Base-by-base conservation (phyloP, 2,113 vertebrate species). In the Daubentonia madagascariensis region DNA sequence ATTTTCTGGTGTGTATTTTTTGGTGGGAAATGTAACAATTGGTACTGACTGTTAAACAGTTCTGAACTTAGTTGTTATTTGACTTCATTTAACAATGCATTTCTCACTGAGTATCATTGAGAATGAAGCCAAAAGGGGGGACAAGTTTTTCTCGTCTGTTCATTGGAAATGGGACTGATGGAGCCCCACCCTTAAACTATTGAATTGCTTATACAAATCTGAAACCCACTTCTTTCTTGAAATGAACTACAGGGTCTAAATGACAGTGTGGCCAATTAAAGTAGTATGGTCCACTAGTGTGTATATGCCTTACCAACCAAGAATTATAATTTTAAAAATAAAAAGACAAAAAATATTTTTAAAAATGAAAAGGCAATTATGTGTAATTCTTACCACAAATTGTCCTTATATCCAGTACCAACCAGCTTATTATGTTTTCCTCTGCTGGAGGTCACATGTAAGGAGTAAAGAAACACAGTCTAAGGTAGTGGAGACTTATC, bases 1-100 rank as follows among this genome's bases (percentile, higher is more conserved):
- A 97, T 96, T 97, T 75, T 96, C 92, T 96, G 94, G 95, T 98
- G 91, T 91, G 95, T 85, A 95, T 96, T 81, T 75, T 91, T 92
- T 3, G n/a, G 96, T 93, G 90, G 45, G 83, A 97, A 96, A 95
- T 93, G 78, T 92, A 81, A 85, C 93, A 94, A 83, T 92, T 89
- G 94, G 17, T 97, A 76, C 48, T 97, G 81, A 80, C 89, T 97
- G 97, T 95, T 85, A 96, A 96, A 96, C 13, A 86, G 35, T 95
- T 80, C 12, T 80, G 45, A 92, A 96, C 73, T 35, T 72, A 45
- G 91, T 91, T 89, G 86, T 91, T 81, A 70, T 70, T 89, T 89
- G 52, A 79, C 61, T 20, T 83, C 57, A 65, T 50, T 70, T 85
- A 91, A 76, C 43, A 68, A 59, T 96, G 25, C 50, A 72, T 90